These are phyloP conservation scores for Polypedilum pembai DNA, from an alignment of 1,140 invertebrate genomes.

Conservation along the genomic window DNA sequence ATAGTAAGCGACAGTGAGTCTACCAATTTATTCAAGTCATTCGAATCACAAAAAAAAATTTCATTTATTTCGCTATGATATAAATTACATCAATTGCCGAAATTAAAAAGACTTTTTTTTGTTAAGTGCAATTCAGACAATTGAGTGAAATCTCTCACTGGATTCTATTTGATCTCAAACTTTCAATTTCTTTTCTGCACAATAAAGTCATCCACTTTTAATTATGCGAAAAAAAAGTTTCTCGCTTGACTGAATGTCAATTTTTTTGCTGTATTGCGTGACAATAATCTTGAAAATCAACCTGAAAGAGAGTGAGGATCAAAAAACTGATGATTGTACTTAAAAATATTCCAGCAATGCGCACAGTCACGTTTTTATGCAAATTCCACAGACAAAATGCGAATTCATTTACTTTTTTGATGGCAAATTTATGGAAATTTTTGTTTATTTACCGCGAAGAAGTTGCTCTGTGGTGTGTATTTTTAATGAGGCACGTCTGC, in stretches of 20 bases:
- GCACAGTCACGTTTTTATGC: background rate
- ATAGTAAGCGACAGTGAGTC: background rate
- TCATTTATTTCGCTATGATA: background rate
- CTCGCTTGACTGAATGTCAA: background rate
- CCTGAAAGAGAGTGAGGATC: background rate
- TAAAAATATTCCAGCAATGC: background rate
- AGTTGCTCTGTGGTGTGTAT: background rate
- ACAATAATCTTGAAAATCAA: background rate
- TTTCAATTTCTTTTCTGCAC: background rate
- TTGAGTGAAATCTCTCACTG: background rate
- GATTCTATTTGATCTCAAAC: background rate
- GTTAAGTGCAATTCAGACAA: background rate
- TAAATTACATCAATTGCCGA: background rate
- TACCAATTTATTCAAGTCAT: background rate
- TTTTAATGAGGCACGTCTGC: background rate
- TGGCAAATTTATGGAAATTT: constrained; percentile 12
- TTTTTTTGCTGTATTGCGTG: background rate
- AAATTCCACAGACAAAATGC: background rate
- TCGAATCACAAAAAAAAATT: background rate
- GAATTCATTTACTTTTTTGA: constrained; percentile 1
- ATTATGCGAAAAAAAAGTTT: background rate
- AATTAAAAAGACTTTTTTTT: constrained; percentile 17
- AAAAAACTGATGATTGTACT: background rate
- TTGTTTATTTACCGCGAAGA: background rate
- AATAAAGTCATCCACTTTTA: background rate